phyloP scores from a whole-genome alignment of 2,797 vertebrate genomes.

The Ficedula albicollis region DNA sequence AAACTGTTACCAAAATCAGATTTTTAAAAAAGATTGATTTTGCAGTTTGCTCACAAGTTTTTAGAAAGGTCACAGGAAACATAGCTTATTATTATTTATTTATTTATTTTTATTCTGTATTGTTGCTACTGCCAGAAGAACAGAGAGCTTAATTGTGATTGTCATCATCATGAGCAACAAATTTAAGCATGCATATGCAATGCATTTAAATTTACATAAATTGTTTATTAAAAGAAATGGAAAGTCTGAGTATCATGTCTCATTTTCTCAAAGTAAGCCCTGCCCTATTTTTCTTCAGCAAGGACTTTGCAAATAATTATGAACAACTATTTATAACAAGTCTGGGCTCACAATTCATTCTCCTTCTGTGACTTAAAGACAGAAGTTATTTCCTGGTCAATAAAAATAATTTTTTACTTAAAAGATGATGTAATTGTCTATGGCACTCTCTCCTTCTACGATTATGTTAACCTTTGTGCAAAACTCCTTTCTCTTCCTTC shows the following conservation, averaged over 20 bases:
- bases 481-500: background rate
- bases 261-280: background rate
- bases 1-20: background rate
- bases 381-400: background rate
- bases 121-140: background rate
- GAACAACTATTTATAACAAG: background rate
- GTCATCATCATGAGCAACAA: constrained; percentile 44
- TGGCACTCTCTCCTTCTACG: rapidly evolving
- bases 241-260: background rate
- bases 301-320: background rate
- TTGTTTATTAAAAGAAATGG: constrained; percentile 39
- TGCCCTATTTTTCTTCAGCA: background rate
- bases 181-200: constrained; percentile 54
- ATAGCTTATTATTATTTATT: background rate
- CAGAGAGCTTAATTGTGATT: constrained; percentile 38
- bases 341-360: background rate
- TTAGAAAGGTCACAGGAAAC: constrained; percentile 46
- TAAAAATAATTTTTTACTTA: background rate
- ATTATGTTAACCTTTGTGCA: background rate
- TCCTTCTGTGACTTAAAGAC: background rate
- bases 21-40: background rate
- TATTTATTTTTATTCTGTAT: background rate
- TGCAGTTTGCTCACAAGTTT: background rate
- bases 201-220: constrained; percentile 63
- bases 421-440: background rate